Conservation (phyloP, 1,140 invertebrate species). For the Drosophila nebulosa region DNA sequence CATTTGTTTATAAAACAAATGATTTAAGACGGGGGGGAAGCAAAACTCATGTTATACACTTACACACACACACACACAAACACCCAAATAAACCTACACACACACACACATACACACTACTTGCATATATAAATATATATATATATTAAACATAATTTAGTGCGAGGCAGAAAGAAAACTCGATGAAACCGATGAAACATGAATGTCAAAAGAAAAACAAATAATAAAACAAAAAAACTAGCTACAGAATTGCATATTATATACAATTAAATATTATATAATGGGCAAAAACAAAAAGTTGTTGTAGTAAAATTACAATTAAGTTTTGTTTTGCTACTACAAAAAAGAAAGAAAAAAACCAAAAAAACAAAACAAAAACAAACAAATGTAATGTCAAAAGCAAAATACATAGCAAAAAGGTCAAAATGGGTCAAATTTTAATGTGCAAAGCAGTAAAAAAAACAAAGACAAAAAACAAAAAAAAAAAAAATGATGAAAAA, state of each 20-base stretch:
- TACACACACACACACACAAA: slow-evolving; percentile 25
- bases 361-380: slow-evolving; percentile 33
- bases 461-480: slow-evolving; percentile 4
- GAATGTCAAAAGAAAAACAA: slow-evolving; percentile 43
- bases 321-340: slow-evolving; percentile 75
- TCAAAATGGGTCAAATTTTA: slow-evolving; percentile 68
- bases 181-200: slow-evolving; percentile 16
- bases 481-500: slow-evolving; percentile 23
- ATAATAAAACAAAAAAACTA: slow-evolving; percentile 37
- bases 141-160: slow-evolving; percentile 32
- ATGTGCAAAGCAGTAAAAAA: slow-evolving; percentile 47
- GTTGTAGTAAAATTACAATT: slow-evolving; percentile 78
- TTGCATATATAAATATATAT: slow-evolving; percentile 24
- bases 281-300: slow-evolving; percentile 73
- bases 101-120: slow-evolving; percentile 21
- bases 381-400: slow-evolving; percentile 9
- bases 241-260: slow-evolving; percentile 78
- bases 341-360: slow-evolving; percentile 16
- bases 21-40: background rate
- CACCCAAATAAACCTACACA: too few species aligned
- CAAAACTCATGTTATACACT: slow-evolving; percentile 35
- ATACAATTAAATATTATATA: slow-evolving; percentile 71
- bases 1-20: slow-evolving; percentile 70
- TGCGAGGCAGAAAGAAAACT: slow-evolving; percentile 15
- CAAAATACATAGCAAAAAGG: slow-evolving; percentile 47